Evolutionary conservation across 2,113 vertebrate genomes (phyloP), one percentile per base, ranked within the genome.

Genomic region (Gallinago paraguaiae): DNA sequence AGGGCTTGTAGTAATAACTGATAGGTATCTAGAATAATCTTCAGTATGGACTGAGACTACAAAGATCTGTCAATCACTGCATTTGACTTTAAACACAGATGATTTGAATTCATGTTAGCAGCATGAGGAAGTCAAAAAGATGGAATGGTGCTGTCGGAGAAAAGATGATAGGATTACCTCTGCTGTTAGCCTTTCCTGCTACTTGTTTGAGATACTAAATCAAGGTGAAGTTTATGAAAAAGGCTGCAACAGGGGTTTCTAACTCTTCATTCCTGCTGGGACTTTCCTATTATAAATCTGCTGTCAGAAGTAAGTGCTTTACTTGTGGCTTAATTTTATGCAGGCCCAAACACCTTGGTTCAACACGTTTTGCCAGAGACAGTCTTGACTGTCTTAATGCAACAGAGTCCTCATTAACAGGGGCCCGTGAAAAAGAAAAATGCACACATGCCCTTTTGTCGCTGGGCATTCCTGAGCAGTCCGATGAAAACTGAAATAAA

Each of bases 211-310:
- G 98, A 97, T 96, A 97, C 96, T 98, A 98, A 98, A 98, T 98
- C 98, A 98, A 98, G 98, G 96, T 97, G 98, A 97, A 98, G 98
- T 98, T 98, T 98, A 98, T 99, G 98, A 98, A 98, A 98, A 97
- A 98, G 95, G 96, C 97, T 98, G 97, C 95, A 93, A 98, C 65
- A 1, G 96, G 92, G 97, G 96, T 98, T 98, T 98, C 97, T 98
- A 98, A 97, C 97, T 98, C 97, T 97, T 98, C 97, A 25, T 97
- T 98, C 98, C 98, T 97, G 98, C 97, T 97, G 98, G 70, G 98
- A 97, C 98, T 98, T 98, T 98, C 95, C 97, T 98, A 97, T 98
- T 98, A 98, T 98, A 98, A 98, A 98, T 98, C 98, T 98, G 96
- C 98, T 98, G 97, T 98, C 98, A 97, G 95, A 97, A 98, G 83